These are phyloP conservation scores for Phylloscopus trochilus DNA, from an alignment of 2,113 vertebrate species.

Conservation along the genomic window DNA sequence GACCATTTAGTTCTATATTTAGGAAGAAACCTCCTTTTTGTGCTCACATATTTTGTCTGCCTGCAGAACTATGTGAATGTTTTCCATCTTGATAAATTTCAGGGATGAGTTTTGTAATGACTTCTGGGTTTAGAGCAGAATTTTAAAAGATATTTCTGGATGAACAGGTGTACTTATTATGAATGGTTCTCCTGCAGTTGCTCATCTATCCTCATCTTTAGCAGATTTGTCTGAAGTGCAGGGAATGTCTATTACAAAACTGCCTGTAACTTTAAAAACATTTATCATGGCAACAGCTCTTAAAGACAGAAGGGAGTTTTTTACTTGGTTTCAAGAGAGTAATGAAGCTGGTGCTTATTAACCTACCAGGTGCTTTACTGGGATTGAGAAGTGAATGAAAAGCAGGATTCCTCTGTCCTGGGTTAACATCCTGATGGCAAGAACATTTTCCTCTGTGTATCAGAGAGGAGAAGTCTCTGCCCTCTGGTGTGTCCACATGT, in stretches of 20 bases:
- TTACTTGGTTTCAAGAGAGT: neutral
- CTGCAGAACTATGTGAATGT: neutral
- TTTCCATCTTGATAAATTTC: neutral
- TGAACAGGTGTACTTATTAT: neutral
- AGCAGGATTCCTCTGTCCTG: neutral
- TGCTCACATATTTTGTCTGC: neutral
- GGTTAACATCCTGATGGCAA: neutral
- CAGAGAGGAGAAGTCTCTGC: neutral
- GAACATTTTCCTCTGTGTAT: neutral
- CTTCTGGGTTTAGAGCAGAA: neutral
- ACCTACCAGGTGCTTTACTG: neutral
- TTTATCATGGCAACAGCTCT: neutral
- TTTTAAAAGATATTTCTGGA: neutral
- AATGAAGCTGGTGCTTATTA: neutral
- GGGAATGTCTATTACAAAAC: neutral
- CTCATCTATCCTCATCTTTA: neutral
- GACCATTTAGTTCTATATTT: neutral
- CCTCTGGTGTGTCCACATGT: accelerated
- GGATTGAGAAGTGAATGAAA: neutral
- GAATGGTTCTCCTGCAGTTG: neutral
- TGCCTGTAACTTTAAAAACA: neutral
- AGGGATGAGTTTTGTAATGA: neutral
- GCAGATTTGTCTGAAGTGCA: neutral
- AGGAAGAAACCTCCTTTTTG: neutral
- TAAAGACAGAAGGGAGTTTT: neutral